Conservation (phyloP, 2,888 invertebrate genomes). For the Sphaerophoria rueppellii region DNA sequence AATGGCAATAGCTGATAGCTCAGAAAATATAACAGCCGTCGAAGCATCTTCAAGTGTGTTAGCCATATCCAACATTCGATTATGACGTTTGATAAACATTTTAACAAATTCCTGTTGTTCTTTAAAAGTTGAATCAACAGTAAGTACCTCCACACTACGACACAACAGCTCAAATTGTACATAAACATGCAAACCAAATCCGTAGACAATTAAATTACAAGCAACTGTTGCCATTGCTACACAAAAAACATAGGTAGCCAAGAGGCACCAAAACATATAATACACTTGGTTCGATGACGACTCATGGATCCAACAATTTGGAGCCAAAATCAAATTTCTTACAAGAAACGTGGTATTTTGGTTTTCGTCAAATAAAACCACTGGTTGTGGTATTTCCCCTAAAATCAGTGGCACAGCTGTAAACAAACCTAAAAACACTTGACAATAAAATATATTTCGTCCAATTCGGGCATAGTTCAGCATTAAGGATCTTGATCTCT, state of each 20-base stretch:
- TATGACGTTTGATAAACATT: constrained; percentile 17
- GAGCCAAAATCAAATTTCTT: constrained; percentile 11
- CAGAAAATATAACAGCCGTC: constrained; percentile 22
- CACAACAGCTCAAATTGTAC: constrained; percentile 21
- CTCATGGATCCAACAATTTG: constrained; percentile 17
- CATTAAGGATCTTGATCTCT: constrained; percentile 1
- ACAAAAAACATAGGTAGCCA: constrained; percentile 12
- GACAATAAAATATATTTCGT: constrained; percentile 18
- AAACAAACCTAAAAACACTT: constrained; percentile 17
- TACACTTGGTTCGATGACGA: not conserved
- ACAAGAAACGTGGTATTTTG: constrained; percentile 3
- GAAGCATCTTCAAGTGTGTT: constrained; percentile 30
- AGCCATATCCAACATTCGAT: constrained; percentile 12
- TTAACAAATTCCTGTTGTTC: constrained; percentile 6
- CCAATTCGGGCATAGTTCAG: constrained; percentile 5
- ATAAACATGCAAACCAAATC: constrained; percentile 32
- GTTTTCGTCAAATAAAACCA: not conserved
- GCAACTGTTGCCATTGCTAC: constrained; percentile 32
- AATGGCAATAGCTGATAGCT: constrained; percentile 24
- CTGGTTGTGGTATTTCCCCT: constrained; percentile 10
- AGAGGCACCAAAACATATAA: constrained; percentile 3
- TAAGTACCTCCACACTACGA: not conserved
- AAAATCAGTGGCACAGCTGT: constrained; percentile 14
- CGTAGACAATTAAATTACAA: constrained; percentile 24
- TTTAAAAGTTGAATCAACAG: not conserved